Evolutionary conservation across 2,113 vertebrate genomes (phyloP).

Genomic region (Archocentrus centrarchus): DNA sequence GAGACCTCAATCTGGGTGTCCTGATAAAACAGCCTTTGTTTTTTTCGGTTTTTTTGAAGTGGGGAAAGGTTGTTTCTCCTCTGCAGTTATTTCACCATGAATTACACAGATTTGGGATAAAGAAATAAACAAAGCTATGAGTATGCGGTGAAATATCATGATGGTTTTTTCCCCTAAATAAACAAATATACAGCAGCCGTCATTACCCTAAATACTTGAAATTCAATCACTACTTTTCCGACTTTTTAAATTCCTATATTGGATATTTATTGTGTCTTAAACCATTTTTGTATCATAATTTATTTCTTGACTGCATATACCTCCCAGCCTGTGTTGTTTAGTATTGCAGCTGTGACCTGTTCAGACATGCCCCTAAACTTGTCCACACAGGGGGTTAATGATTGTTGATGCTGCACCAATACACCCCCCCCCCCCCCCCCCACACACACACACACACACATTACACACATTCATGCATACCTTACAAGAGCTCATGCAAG

Average conservation of each 20-base stretch:
- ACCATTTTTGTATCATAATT: background rate
- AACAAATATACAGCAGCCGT: background rate
- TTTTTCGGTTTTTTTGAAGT: background rate
- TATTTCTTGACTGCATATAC: background rate
- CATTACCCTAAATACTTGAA: background rate
- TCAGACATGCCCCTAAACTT: conserved; percentile 57
- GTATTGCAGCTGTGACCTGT: conserved; percentile 45
- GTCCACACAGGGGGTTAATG: conserved; percentile 62
- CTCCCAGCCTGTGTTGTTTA: background rate
- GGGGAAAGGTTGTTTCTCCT: background rate
- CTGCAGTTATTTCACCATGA: background rate
- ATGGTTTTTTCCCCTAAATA: background rate
- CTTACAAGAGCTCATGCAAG: conserved; percentile 21
- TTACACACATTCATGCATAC: background rate
- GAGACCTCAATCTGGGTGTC: conserved; percentile 14
- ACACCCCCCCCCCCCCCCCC: background rate
- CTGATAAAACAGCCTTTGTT: conserved; percentile 29
- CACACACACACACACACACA: background rate
- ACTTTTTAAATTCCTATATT: too few species aligned
- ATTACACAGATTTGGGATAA: background rate
- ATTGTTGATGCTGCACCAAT: conserved; percentile 25
- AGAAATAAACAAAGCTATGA: background rate
- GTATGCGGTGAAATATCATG: background rate
- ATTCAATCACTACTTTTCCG: background rate
- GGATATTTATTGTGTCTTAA: background rate